A percentile compares a stretch with the other conserved stretches of the same genome.
Evolutionary conservation across 1,140 invertebrate species (phyloP).

Genomic region (Camponotus floridanus): DNA sequence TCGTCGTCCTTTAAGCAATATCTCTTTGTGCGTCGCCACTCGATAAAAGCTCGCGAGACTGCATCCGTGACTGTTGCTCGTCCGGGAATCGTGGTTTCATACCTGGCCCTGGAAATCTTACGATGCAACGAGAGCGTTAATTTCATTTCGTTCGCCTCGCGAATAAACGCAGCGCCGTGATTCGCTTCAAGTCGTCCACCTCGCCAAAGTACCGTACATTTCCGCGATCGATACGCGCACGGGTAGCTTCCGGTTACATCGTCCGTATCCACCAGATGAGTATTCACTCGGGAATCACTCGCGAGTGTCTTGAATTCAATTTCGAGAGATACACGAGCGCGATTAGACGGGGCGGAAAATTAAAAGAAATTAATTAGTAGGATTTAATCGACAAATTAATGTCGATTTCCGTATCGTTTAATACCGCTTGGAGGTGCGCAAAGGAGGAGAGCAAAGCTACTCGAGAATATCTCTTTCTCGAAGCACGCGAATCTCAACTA

Average conservation of each 20-base stretch:
- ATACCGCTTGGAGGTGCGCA: too few relatives aligned
- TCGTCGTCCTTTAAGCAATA: constrained; percentile 48
- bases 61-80: background rate
- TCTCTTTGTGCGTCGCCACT: constrained; percentile 40
- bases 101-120: too few relatives aligned
- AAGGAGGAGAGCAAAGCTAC: too few relatives aligned
- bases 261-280: background rate
- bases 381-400: too few relatives aligned
- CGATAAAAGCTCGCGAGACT: background rate
- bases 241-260: constrained; percentile 20
- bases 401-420: too few relatives aligned
- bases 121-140: constrained; percentile 11
- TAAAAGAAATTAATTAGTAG: too few relatives aligned
- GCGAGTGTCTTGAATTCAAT: too few relatives aligned
- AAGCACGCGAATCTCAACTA: too few relatives aligned
- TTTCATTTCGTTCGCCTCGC: background rate
- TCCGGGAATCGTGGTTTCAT: background rate
- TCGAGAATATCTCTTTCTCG: too few relatives aligned
- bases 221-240: constrained; percentile 32
- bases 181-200: constrained; percentile 6
- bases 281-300: constrained; percentile 2
- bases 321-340: too few relatives aligned
- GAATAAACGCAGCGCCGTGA: background rate
- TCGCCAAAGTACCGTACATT: constrained; percentile 11
- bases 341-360: too few relatives aligned